Evolutionary conservation across 2,888 invertebrate species (phyloP), one percentile per base, ranked within the genome.

Genomic region (Calliopum simillimum): DNA sequence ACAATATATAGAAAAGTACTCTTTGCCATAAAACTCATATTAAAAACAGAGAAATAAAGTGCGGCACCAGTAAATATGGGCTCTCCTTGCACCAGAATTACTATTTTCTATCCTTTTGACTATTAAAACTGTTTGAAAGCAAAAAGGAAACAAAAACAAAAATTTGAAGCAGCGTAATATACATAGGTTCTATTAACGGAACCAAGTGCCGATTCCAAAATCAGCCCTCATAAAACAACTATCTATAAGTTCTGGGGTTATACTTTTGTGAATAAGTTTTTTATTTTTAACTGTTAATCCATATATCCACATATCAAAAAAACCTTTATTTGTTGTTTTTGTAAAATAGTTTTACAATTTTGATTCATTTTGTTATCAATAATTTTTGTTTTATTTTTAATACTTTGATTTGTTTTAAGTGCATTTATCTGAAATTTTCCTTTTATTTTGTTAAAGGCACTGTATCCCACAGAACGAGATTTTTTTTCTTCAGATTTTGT

Each of bases 281-380:
- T 25, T 41, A 19, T 56, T 21, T 19, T 3, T 51, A 41, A 12
- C 25, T 68, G 72, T 70, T 74, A 75, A 43, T 79, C 76, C 61
- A 75, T 55, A 23, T 8, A 33, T 41, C 14, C 13, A 43, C 21
- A 11, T 51, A 51, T 51, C 11, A 16, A 51, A 47, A 47, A 19
- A 51, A 16, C 13, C 13, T 49, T 19, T 51, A 11, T 49, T 16
- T 49, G 1, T 49, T 49, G 16, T 49, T 49, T 49, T 16, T 13
- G n/a, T 19, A 16, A 19, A 49, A 49, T n/a, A n/a, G 4, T 16
- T 16, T 14, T 3, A 49, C 6, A 49, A 1, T 16, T 49, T 16
- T n/a, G 19, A n/a, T 19, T 49, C 5, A 3, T n/a, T 16, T 8
- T 21, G 16, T 21, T 71, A 70, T 73, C 71, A 68, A 71, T 25